Conservation (phyloP, 2,888 invertebrate species). For the Calameuta pallipes region DNA sequence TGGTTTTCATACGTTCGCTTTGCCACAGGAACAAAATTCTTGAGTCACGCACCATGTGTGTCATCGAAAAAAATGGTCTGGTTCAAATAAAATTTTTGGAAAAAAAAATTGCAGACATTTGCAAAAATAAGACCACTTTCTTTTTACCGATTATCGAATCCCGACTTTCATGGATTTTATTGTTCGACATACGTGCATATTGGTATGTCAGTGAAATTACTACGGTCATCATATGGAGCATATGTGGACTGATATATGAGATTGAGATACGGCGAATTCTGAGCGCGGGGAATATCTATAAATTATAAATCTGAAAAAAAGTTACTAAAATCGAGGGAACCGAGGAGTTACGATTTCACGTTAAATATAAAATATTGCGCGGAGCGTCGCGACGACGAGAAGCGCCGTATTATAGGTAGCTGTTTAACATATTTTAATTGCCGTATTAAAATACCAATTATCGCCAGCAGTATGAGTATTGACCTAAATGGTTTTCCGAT, state of each 20-base stretch:
- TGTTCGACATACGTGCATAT: neutral
- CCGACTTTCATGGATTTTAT: neutral
- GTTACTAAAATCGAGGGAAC: conserved; percentile 35
- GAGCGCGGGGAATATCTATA: conserved; percentile 28
- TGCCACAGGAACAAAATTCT: conserved; percentile 11
- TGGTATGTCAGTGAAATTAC: neutral
- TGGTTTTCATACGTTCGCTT: neutral
- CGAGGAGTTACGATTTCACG: conserved; percentile 56
- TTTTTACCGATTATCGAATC: neutral
- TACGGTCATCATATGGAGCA: neutral
- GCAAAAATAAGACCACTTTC: neutral
- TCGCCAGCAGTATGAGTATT: neutral
- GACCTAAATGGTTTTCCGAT: neutral
- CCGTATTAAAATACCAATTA: conserved; percentile 51
- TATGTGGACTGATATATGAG: neutral
- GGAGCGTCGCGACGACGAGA: conserved; percentile 32
- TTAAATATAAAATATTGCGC: conserved; percentile 58
- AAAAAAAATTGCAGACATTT: neutral
- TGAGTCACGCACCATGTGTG: conserved; percentile 7
- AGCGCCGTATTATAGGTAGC: conserved; percentile 49
- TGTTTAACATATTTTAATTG: conserved; percentile 61
- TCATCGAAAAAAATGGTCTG: neutral
- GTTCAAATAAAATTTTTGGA: neutral
- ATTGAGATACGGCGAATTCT: neutral
- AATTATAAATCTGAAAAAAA: conserved; percentile 42